Evolutionary conservation across 2,888 invertebrate genomes (phyloP).

Genomic region (Spodoptera exigua): DNA sequence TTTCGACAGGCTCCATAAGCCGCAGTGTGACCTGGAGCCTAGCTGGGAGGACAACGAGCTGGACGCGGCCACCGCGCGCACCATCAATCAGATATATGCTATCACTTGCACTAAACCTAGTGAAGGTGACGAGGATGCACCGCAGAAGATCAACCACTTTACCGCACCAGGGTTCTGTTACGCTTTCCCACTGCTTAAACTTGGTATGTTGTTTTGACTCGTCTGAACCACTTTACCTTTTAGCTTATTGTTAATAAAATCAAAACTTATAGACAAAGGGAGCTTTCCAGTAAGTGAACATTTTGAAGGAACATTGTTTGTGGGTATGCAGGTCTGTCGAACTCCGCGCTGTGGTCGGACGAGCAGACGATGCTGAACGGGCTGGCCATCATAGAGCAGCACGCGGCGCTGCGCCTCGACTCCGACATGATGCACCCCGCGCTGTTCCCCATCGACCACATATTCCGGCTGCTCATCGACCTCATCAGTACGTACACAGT

Average conservation of each 20-base stretch:
- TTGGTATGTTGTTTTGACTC: slow-evolving; percentile 71
- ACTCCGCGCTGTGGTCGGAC: slow-evolving; percentile 80
- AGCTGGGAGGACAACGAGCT: slow-evolving; percentile 94
- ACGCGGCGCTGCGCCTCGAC: slow-evolving; percentile 89
- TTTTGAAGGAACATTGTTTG: background rate
- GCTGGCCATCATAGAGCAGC: slow-evolving; percentile 90
- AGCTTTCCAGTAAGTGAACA: too few relatives aligned
- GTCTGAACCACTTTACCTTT: too few relatives aligned
- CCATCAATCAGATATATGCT: slow-evolving; percentile 89
- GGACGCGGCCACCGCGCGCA: slow-evolving; percentile 90
- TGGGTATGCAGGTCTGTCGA: slow-evolving; percentile 62
- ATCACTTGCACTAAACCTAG: slow-evolving; percentile 73
- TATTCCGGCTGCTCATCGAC: slow-evolving; percentile 94
- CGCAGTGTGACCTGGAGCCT: slow-evolving; percentile 93
- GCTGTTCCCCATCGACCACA: slow-evolving; percentile 94
- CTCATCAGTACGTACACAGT: slow-evolving; percentile 90
- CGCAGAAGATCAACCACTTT: slow-evolving; percentile 76
- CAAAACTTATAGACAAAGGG: too few relatives aligned
- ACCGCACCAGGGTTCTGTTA: slow-evolving; percentile 95
- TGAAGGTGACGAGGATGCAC: slow-evolving; percentile 25
- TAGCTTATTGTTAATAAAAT: too few relatives aligned
- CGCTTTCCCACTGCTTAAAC: slow-evolving; percentile 93
- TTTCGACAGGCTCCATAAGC: slow-evolving; percentile 90
- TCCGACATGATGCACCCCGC: slow-evolving; percentile 91
- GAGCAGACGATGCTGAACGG: slow-evolving; percentile 88